Evolutionary conservation across 2,113 vertebrate genomes (phyloP).

Genomic region (Ictalurus furcatus): DNA sequence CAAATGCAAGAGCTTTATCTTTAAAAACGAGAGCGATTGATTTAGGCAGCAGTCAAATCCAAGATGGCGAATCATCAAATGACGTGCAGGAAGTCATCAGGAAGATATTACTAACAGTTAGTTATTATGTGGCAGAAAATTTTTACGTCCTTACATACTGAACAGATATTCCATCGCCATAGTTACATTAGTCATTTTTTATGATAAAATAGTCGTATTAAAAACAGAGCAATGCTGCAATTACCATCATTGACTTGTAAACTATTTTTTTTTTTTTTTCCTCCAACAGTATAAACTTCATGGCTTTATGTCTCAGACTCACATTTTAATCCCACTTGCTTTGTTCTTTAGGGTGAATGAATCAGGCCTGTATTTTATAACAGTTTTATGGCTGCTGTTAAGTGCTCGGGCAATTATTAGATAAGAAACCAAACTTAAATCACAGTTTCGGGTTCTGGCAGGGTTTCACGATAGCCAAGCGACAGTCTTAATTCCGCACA

Average conservation of each 20-base stretch:
- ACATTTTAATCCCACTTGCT: background rate
- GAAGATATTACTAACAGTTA: constrained; percentile 6
- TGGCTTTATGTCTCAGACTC: background rate
- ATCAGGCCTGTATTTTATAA: constrained; percentile 17
- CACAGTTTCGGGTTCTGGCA: constrained; percentile 36
- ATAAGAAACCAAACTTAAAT: constrained; percentile 48
- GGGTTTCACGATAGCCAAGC: background rate
- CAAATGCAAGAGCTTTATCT: constrained; percentile 39
- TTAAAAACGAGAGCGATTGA: background rate
- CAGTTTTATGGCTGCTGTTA: constrained; percentile 43
- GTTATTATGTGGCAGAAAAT: background rate
- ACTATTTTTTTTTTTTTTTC: background rate
- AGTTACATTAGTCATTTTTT: background rate
- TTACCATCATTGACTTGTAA: background rate
- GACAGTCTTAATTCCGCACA: constrained; percentile 44
- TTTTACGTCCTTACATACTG: too few relatives aligned
- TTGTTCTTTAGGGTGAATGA: constrained; percentile 8
- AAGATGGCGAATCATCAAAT: constrained; percentile 2
- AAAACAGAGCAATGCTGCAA: background rate
- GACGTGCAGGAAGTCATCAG: constrained; percentile 23
- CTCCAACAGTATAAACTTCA: background rate
- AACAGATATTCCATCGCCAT: background rate
- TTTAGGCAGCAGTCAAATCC: constrained; percentile 20
- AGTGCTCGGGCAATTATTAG: constrained; percentile 31
- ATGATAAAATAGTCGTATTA: background rate